Percentiles rank a stretch among this genome's conserved stretches.
These are phyloP conservation scores for Noctua pronuba DNA, from an alignment of 2,888 invertebrate genomes.

Conservation along the genomic window DNA sequence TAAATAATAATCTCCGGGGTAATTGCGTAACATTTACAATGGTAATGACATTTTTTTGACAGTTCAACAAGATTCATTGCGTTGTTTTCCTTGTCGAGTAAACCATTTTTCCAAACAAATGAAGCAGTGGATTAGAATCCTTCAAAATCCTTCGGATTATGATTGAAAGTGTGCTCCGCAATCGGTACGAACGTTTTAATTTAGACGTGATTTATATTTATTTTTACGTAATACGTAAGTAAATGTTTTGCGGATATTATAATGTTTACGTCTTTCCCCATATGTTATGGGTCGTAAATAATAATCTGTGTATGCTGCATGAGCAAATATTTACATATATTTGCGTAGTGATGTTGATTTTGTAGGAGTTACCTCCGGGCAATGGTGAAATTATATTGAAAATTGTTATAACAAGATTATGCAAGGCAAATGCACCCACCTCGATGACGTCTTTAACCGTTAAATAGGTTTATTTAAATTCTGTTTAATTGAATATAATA, in stretches of 20 bases:
- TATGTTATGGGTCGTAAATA: conserved; percentile 34
- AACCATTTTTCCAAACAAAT: not conserved
- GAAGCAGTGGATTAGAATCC: not conserved
- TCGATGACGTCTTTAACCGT: not conserved
- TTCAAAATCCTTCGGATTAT: not conserved
- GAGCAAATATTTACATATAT: conserved; percentile 42
- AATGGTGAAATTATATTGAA: not conserved
- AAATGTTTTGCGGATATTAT: conserved; percentile 10
- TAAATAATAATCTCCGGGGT: conserved; percentile 17
- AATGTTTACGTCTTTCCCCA: conserved; percentile 14
- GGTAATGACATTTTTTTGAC: not conserved
- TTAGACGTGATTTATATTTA: conserved; percentile 28
- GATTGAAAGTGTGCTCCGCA: not conserved
- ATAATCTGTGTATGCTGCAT: conserved; percentile 2
- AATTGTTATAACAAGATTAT: not conserved
- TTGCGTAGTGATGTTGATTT: conserved; percentile 14
- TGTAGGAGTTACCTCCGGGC: not conserved
- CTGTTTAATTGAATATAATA: not conserved
- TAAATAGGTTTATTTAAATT: not conserved
- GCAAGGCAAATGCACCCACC: not conserved
- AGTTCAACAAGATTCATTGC: not conserved
- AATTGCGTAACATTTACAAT: not conserved
- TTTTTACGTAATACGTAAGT: conserved; percentile 23
- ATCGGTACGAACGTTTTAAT: not conserved
- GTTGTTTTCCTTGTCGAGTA: not conserved